Conservation (phyloP, 2,113 vertebrate genomes). For the Larimichthys polyactis region DNA sequence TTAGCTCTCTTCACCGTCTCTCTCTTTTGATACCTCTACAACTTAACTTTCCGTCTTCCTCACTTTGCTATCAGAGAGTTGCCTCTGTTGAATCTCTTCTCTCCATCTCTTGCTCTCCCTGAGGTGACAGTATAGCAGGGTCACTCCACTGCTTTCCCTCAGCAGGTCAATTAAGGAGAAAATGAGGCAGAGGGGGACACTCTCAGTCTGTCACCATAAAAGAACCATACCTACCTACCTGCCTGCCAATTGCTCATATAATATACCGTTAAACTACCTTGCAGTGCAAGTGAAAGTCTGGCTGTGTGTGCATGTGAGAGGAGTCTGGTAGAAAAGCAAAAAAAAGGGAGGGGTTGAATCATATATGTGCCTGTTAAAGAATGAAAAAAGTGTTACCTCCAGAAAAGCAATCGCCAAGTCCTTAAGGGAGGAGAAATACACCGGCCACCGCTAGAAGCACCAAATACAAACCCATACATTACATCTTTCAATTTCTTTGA, state of each 20-base stretch:
- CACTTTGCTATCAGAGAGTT: conserved; percentile 13
- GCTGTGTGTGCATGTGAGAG: conserved; percentile 28
- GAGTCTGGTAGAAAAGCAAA: conserved; percentile 27
- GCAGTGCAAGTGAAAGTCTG: conserved; percentile 39
- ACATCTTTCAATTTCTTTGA: conserved; percentile 71
- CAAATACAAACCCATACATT: conserved; percentile 66
- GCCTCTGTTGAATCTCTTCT: conserved; percentile 29
- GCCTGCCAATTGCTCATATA: conserved; percentile 69
- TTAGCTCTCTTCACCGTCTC: not conserved
- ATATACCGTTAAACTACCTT: conserved; percentile 68
- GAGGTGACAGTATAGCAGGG: conserved; percentile 50
- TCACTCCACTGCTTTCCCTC: conserved; percentile 66
- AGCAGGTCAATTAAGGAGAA: conserved; percentile 78
- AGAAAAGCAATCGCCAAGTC: conserved; percentile 69
- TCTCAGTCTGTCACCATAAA: conserved; percentile 74
- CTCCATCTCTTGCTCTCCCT: conserved; percentile 31
- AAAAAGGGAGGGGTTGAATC: conserved; percentile 21
- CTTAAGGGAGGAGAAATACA: conserved; percentile 57
- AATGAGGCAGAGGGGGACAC: conserved; percentile 76
- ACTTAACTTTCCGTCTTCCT: conserved; percentile 38
- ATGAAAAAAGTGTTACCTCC: conserved; percentile 28
- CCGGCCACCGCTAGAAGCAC: conserved; percentile 39
- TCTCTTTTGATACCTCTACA: conserved; percentile 13
- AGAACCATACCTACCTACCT: conserved; percentile 67
- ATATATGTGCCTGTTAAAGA: conserved; percentile 22